Percentiles rank a stretch among this genome's conserved stretches.
These are phyloP conservation scores for Rugalucina vietnamica DNA, from an alignment of 2,888 invertebrate species.

Conservation along the genomic window DNA sequence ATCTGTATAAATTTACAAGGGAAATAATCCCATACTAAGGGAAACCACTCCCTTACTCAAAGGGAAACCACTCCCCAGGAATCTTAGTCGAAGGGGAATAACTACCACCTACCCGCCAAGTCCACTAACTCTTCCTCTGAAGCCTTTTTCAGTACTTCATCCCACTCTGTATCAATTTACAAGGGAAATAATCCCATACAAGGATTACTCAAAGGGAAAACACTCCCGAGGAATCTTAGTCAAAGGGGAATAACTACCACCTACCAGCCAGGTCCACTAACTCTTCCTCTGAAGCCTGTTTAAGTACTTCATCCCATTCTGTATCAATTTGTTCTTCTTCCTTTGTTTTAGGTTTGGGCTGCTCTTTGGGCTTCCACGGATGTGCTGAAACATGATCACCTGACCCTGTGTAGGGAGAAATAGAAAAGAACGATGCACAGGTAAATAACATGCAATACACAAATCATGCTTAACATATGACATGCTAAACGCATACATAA, in stretches of 20 bases:
- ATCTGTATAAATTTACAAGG: conserved; percentile 82
- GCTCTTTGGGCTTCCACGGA: conserved; percentile 83
- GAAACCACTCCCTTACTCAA: too few relatives aligned
- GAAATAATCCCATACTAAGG: too few relatives aligned
- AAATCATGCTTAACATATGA: neutral
- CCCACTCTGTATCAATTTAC: conserved; percentile 82
- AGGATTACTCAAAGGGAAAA: too few relatives aligned
- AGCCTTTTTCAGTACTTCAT: conserved; percentile 81
- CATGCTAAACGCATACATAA: too few relatives aligned
- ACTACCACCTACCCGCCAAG: conserved; percentile 91
- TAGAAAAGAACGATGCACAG: neutral
- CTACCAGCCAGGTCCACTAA: conserved; percentile 97
- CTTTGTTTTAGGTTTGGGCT: conserved; percentile 65
- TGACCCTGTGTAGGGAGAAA: conserved; percentile 12
- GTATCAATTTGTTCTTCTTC: conserved; percentile 78
- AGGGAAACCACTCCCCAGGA: too few relatives aligned
- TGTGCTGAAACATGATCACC: conserved; percentile 80
- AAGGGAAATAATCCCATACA: too few relatives aligned
- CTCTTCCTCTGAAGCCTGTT: conserved; percentile 88
- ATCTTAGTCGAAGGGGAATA: too few relatives aligned
- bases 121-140: conserved; percentile 96
- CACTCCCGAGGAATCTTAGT: too few relatives aligned
- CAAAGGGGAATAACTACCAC: too few relatives aligned
- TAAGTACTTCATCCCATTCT: conserved; percentile 83
- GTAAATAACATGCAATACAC: neutral